A percentile compares a stretch with the other conserved stretches of the same genome.
Conservation (phyloP, 2,797 vertebrate species). For the Macrochelys suwanniensis region DNA sequence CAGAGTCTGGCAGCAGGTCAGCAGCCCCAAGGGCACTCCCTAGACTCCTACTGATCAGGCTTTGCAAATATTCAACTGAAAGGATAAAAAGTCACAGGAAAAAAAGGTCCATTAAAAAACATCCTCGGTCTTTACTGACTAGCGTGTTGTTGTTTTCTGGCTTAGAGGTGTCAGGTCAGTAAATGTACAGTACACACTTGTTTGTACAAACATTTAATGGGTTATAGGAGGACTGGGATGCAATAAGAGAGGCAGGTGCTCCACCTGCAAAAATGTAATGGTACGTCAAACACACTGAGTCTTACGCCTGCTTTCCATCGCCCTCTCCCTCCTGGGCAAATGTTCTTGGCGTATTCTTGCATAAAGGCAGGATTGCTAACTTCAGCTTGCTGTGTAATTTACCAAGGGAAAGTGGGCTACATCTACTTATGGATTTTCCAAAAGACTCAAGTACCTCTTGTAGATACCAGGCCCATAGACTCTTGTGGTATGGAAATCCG, state of each 20-base stretch:
- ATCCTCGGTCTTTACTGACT: background rate
- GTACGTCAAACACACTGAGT: background rate
- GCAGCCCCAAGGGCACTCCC: slow-evolving; percentile 83
- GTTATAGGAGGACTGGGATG: background rate
- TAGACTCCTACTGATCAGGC: slow-evolving; percentile 90
- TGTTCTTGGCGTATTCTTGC: background rate
- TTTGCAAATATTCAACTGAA: slow-evolving; percentile 93
- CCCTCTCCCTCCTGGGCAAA: background rate
- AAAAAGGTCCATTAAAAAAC: background rate
- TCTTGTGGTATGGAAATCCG: background rate
- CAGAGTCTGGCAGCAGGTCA: slow-evolving; percentile 78
- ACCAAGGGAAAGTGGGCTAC: background rate
- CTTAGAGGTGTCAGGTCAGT: background rate
- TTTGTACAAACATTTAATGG: background rate
- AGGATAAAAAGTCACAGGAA: background rate
- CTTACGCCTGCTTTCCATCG: background rate
- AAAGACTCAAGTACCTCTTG: background rate
- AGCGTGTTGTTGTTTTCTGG: background rate
- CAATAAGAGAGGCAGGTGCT: accelerated
- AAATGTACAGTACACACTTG: background rate
- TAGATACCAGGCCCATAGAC: background rate
- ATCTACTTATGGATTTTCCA: background rate
- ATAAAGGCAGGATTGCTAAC: background rate
- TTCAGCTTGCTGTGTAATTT: slow-evolving; percentile 5
- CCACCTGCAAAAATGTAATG: background rate